These are phyloP conservation scores for Corynorhinus townsendii DNA, from an alignment of 2,113 vertebrate species.

Conservation along the genomic window DNA sequence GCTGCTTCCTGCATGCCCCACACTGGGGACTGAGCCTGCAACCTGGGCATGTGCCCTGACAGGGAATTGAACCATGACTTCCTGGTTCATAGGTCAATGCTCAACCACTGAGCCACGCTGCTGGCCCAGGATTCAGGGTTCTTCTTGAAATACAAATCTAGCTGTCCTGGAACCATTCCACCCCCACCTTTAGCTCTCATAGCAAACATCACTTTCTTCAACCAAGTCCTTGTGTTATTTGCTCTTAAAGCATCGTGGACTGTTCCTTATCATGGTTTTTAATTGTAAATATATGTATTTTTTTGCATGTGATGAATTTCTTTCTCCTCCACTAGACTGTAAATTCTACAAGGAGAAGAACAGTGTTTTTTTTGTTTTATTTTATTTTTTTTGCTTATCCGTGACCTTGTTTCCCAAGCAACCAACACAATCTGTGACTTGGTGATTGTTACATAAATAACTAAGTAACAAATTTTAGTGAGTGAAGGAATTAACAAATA, in stretches of 20 bases:
- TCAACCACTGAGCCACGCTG: too few relatives aligned
- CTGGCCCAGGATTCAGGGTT: not conserved
- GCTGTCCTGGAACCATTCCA: not conserved
- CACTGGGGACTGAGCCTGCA: too few relatives aligned
- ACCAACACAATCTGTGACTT: not conserved
- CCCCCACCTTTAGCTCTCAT: not conserved
- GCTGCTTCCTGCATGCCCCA: too few relatives aligned
- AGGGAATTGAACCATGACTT: too few relatives aligned
- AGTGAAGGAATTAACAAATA: not conserved
- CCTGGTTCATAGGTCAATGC: too few relatives aligned
- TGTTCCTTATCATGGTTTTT: not conserved
- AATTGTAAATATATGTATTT: not conserved
- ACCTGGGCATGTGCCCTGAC: too few relatives aligned
- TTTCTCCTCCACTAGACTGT: conserved; percentile 11
- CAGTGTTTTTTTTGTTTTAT: not conserved
- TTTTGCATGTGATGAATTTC: conserved; percentile 20
- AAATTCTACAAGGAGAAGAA: conserved; percentile 15
- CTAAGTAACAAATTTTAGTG: conserved; percentile 12
- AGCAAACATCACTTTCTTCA: not conserved
- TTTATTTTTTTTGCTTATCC: conserved; percentile 1
- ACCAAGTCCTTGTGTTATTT: not conserved
- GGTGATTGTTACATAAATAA: not conserved
- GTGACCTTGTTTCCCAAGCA: conserved; percentile 35
- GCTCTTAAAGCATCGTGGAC: not conserved
- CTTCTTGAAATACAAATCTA: not conserved